Base-by-base conservation (phyloP, 2,888 invertebrate species). In the Drosophila multiciliata region DNA sequence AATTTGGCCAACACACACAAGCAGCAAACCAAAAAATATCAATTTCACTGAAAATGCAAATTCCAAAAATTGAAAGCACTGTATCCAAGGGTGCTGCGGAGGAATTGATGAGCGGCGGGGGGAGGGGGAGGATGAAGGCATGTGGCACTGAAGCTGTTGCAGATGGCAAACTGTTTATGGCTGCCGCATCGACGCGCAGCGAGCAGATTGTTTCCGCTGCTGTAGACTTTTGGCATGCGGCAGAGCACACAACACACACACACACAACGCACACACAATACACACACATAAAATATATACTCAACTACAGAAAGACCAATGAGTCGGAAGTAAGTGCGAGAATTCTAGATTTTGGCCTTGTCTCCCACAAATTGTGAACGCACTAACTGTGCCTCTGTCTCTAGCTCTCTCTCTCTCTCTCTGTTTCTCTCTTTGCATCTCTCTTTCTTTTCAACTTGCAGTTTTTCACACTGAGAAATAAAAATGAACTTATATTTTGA, bases 11-110 rank as follows among this genome's bases (percentile, higher is more conserved):
- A 60, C 50, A 70, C 58, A 54, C 61, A 26, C 45, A 29, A 29
- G 26, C 26, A 29, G 20, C 65, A 60, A 32, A 53, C 33, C 45
- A 23, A 52, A 50, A 81, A 86, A 83, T 88, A 88, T 90, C 87
- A 90, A 88, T 86, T 88, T 76, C 89, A 76, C 64, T 73, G 73
- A 78, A 90, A 87, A 87, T 87, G 87, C 90, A 88, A 90, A 87
- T 87, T 83, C 78, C 65, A 76, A 72, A 73, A 77, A 80, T 82
- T 77, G 80, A 80, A 74, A 80, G 72, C 77, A 76, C 62, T 75
- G 72, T 45, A 60, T 36, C 20, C 23, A 17, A 38, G 17, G 17
- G 48, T 8, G 54, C 6, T 20, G 50, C 36, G 8, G 54, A 2
- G 26, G 8, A 20, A 48, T 20, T 17, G 45, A 40, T 15, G 54